These are phyloP conservation scores for Petrocephalus zakoni DNA, from an alignment of 2,113 vertebrate genomes.

Conservation along the genomic window DNA sequence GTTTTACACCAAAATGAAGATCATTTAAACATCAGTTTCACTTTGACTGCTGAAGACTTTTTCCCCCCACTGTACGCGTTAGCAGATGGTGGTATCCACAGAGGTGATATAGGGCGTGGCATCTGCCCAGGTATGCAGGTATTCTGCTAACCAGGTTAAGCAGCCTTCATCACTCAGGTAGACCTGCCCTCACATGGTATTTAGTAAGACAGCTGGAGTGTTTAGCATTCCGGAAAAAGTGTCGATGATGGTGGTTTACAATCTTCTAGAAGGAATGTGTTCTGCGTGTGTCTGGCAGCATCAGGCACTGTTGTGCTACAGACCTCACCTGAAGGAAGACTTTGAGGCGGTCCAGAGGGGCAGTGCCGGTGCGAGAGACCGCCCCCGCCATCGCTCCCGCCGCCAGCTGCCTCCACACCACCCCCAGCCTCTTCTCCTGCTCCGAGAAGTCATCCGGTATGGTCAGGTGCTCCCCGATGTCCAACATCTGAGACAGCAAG, in stretches of 20 bases:
- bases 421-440: conserved; percentile 72
- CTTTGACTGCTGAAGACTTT: neutral
- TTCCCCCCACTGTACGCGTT: neutral
- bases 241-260: neutral
- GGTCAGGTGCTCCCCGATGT: conserved; percentile 84
- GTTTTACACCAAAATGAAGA: neutral
- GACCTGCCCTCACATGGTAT: neutral
- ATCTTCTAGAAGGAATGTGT: neutral
- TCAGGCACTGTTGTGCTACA: neutral
- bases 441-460: conserved; percentile 89
- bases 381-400: conserved; percentile 83
- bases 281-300: neutral
- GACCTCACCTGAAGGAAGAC: conserved; percentile 82
- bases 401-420: conserved; percentile 85
- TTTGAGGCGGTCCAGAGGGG: conserved; percentile 86
- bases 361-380: conserved; percentile 83
- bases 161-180: neutral
- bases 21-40: neutral
- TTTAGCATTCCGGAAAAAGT: neutral
- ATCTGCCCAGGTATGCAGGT: neutral
- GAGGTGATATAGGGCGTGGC: neutral
- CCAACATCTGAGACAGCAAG: conserved; percentile 67
- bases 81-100: neutral
- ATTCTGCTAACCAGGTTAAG: neutral
- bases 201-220: neutral